phyloP scores from a whole-genome alignment of 2,888 invertebrate genomes.

The Cheilosia pagana region DNA sequence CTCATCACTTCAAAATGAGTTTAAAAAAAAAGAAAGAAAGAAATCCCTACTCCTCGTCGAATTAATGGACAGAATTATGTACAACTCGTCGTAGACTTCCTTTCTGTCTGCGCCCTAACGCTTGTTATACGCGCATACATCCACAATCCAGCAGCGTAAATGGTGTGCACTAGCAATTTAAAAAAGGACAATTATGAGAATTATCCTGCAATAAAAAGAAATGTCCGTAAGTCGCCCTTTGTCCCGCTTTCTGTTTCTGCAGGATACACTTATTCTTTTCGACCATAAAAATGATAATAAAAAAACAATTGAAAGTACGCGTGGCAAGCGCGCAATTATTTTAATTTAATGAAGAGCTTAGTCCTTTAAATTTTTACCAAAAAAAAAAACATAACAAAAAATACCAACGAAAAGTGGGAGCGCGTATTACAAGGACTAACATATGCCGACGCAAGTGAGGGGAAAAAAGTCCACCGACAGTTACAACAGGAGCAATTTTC shows the following conservation, averaged over 20 bases:
- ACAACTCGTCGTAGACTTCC: slow-evolving; percentile 13
- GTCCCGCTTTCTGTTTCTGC: slow-evolving; percentile 19
- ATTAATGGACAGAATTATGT: slow-evolving; percentile 65
- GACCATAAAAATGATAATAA: slow-evolving; percentile 76
- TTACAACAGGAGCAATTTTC: slow-evolving; percentile 59
- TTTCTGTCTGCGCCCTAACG: not conserved
- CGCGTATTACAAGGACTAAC: slow-evolving; percentile 54
- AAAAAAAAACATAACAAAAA: slow-evolving; percentile 10
- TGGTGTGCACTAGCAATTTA: slow-evolving; percentile 75
- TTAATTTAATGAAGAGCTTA: slow-evolving; percentile 77
- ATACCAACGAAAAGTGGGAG: not conserved
- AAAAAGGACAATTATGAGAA: slow-evolving; percentile 76
- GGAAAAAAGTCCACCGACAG: slow-evolving; percentile 1
- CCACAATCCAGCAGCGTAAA: slow-evolving; percentile 71
- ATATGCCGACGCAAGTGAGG: slow-evolving; percentile 48
- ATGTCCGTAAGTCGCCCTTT: slow-evolving; percentile 74
- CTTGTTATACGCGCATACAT: slow-evolving; percentile 67
- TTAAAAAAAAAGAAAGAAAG: slow-evolving; percentile 41
- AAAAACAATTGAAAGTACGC: slow-evolving; percentile 76
- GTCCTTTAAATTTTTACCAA: slow-evolving; percentile 59
- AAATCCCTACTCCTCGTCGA: slow-evolving; percentile 33
- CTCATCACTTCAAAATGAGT: slow-evolving; percentile 45
- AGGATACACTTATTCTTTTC: slow-evolving; percentile 73
- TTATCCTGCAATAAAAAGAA: slow-evolving; percentile 76
- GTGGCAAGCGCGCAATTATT: slow-evolving; percentile 76